Base-by-base conservation (phyloP, 2,888 invertebrate species). In the Punctoribates punctum region DNA sequence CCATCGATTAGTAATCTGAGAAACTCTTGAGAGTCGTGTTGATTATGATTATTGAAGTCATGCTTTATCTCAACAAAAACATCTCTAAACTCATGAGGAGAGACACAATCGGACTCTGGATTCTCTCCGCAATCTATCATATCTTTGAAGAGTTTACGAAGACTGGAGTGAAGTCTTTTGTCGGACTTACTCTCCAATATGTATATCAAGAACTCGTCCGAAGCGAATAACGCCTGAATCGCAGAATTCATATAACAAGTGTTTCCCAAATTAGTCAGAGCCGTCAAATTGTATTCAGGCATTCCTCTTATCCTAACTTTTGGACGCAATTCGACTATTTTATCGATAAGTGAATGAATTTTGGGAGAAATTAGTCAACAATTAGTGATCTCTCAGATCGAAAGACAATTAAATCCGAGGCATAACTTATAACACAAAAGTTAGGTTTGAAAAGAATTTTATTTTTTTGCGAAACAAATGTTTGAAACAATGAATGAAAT, bases 11-110 rank as follows among this genome's bases (percentile, higher is more conserved):
- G 86, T 83, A 94, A 94, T 25, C 94, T 88, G 17, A 94, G 86
- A 85, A 94, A 94, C 84, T 94, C 94, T 85, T 93, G 92, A 27
- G 94, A 93, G 83, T 94, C 94, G 84, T 94, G 94, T 82, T 94
- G 94, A n/a, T n/a, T n/a, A n/a, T n/a, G n/a, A n/a, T n/a, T n/a
- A n/a, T n/a, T n/a, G 48, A 48, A 48, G 3, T 48, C 15, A 13
- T 11, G 17, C 48, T 48, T 48, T 4, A 13, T 17, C 4, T 48
- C 48, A 48, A 17, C 15, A 3, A 6, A 48, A 4, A 17, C 17
- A 4, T 48, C 17, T 17, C 48, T 13, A 15, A 48, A 48, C 48
- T 13, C 48, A 17, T 48, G 3, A 48, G 48, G 48, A 17, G 3
- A 17, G 9, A 48, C 3, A 48, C n/a, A n/a, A n/a, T n/a, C n/a